Evolutionary conservation across 1,140 invertebrate species (phyloP).

Genomic region (Cyclargus thomasi): DNA sequence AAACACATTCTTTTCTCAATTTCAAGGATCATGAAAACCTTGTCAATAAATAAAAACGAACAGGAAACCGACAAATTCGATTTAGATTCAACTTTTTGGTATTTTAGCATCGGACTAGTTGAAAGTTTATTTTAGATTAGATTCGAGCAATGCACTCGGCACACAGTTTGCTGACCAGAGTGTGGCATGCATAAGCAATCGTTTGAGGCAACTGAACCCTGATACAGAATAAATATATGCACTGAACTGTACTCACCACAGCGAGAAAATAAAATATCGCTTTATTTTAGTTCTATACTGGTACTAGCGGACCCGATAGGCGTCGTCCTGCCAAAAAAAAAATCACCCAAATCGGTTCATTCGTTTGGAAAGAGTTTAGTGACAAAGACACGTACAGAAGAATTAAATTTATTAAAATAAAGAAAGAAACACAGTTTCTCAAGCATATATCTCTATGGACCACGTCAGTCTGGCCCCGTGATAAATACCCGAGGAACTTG

Average conservation of each 20-base stretch:
- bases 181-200: constrained; percentile 44
- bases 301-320: no score
- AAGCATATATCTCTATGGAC: no score
- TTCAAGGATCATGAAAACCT: no score
- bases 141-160: constrained; percentile 40
- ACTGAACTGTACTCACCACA: constrained; percentile 31
- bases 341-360: no score
- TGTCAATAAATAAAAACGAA: not conserved
- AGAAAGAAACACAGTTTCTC: no score
- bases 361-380: no score
- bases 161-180: constrained; percentile 40
- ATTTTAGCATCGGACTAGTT: constrained; percentile 19
- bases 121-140: constrained; percentile 35
- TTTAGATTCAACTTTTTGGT: constrained; percentile 21
- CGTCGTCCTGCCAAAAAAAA: no score
- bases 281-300: not conserved
- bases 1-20: no score
- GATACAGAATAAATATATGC: constrained; percentile 41
- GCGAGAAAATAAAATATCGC: not conserved
- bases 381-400: no score
- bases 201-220: constrained; percentile 35
- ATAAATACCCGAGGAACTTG: no score
- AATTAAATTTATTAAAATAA: no score
- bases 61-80: not conserved
- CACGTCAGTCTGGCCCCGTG: no score